Conservation (phyloP, 2,888 invertebrate species). For the Lochmaea capreae region DNA sequence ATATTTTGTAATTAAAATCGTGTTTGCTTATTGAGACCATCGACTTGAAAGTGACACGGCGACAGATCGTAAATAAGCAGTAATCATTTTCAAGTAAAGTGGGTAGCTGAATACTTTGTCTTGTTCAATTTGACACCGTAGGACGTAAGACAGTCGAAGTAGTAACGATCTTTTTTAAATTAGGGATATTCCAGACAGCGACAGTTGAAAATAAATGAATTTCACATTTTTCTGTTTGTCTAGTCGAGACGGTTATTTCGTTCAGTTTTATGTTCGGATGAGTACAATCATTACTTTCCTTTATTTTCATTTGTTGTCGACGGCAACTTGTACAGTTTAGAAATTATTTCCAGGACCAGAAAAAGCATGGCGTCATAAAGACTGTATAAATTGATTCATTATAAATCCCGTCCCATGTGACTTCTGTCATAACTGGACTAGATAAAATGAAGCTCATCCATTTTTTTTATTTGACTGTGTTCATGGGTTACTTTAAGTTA, state of each 20-base stretch:
- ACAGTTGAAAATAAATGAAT: neutral
- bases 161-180: conserved; percentile 3
- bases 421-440: too few relatives aligned
- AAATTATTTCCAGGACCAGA: too few relatives aligned
- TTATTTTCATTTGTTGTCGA: neutral
- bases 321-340: neutral
- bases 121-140: conserved; percentile 1
- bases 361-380: too few relatives aligned
- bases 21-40: conserved; percentile 7
- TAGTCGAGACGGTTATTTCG: neutral
- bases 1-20: conserved; percentile 1
- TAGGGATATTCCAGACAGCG: conserved; percentile 1
- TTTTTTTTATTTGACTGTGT: too few relatives aligned
- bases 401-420: too few relatives aligned
- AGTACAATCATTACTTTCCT: neutral
- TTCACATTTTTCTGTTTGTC: neutral
- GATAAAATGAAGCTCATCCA: too few relatives aligned
- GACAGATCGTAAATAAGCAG: conserved; percentile 7
- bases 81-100: neutral
- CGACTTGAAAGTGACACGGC: neutral
- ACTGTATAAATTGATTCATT: too few relatives aligned
- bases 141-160: neutral
- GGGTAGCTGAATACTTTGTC: conserved; percentile 5
- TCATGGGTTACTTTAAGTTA: too few relatives aligned
- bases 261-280: neutral